Percentiles rank a stretch among this genome's conserved stretches.
Evolutionary conservation across 2,888 invertebrate genomes (phyloP).

Genomic region (Craniophora ligustri): DNA sequence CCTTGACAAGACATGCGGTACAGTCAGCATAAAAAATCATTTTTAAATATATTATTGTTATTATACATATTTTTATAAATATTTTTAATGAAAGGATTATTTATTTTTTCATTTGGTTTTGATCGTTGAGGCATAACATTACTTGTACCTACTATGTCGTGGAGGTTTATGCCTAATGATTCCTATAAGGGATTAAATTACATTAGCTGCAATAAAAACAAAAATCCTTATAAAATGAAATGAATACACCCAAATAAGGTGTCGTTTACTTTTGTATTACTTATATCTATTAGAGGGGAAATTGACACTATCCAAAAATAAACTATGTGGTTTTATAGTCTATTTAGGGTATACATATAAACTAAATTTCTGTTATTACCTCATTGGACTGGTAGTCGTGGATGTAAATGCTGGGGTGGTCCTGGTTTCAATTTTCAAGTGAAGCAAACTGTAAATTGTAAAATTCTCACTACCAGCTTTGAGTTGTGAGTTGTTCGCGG

Average conservation of each 20-base stretch:
- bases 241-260: constrained; percentile 7
- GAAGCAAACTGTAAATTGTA: no score
- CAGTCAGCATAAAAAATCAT: constrained; percentile 21
- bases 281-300: not conserved
- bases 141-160: not conserved
- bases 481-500: no score
- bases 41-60: no score
- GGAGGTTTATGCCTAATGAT: not conserved
- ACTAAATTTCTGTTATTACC: no score
- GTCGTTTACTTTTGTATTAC: constrained; percentile 3
- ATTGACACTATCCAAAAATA: constrained; percentile 24
- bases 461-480: no score
- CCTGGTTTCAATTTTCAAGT: no score
- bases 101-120: no score
- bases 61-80: no score
- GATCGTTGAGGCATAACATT: not conserved
- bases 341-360: not conserved
- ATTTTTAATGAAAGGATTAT: no score
- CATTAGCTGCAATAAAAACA: constrained; percentile 4
- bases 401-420: no score
- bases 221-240: not conserved
- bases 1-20: constrained; percentile 38
- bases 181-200: constrained; percentile 1
- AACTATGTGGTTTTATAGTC: constrained; percentile 2
- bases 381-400: no score